phyloP scores from a whole-genome alignment of 2,797 vertebrate species.

The Gallinago nigripennis region DNA sequence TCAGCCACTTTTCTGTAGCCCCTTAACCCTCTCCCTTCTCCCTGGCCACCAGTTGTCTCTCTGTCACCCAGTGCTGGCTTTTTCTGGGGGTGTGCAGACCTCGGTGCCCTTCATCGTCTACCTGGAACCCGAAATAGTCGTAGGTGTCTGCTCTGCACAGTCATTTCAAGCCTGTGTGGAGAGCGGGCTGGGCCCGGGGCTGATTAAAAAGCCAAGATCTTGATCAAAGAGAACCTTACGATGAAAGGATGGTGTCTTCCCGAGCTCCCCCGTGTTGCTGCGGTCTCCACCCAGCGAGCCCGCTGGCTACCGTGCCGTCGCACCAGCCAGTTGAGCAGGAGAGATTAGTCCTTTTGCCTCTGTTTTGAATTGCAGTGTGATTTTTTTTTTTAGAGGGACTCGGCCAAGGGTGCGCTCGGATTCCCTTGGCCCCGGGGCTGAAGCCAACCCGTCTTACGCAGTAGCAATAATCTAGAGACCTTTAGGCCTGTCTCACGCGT shows the following conservation, averaged over 20 bases:
- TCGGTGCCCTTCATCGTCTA: accelerated
- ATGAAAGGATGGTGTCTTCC: neutral
- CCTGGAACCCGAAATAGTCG: accelerated
- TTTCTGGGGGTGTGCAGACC: neutral
- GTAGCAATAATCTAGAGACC: slow-evolving; percentile 37
- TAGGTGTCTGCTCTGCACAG: accelerated
- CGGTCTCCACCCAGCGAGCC: neutral
- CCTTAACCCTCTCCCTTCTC: neutral
- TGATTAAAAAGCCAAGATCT: neutral
- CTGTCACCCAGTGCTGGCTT: neutral
- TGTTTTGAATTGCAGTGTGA: neutral
- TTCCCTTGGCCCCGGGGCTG: neutral
- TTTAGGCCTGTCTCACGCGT: neutral
- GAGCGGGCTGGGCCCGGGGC: neutral
- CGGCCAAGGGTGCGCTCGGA: neutral
- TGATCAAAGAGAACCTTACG: neutral
- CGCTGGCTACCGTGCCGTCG: neutral
- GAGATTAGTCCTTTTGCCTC: neutral
- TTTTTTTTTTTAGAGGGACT: neutral
- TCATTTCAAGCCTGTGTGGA: neutral
- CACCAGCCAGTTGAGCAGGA: neutral
- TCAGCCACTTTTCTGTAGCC: neutral
- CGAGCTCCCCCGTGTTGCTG: neutral
- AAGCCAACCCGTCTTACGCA: neutral
- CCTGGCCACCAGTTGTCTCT: neutral